Conservation (phyloP, 2,113 vertebrate species). For the Bothrops jararaca region DNA sequence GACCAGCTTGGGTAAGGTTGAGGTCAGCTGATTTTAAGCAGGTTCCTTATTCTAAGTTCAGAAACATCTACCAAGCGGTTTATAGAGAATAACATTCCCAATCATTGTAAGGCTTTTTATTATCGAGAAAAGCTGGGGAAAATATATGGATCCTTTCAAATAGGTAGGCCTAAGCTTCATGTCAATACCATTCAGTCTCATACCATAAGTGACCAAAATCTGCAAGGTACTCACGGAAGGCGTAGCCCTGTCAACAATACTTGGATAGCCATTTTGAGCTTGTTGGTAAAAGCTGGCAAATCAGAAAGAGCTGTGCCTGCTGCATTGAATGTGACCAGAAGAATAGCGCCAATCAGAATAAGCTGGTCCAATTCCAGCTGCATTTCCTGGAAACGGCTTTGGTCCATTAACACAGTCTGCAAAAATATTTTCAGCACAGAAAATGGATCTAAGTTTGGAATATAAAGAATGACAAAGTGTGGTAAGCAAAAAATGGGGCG, state of each 20-base stretch:
- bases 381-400: slow-evolving; percentile 87
- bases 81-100: background rate
- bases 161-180: rapidly evolving
- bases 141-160: background rate
- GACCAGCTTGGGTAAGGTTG: background rate
- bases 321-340: slow-evolving; percentile 85
- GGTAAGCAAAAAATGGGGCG: background rate
- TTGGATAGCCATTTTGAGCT: slow-evolving; percentile 79
- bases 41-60: background rate
- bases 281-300: slow-evolving; percentile 79
- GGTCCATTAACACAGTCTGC: slow-evolving; percentile 92
- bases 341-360: slow-evolving; percentile 76
- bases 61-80: background rate
- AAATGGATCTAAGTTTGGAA: background rate
- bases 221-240: slow-evolving; percentile 74
- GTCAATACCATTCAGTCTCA: background rate
- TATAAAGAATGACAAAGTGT: background rate
- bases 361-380: slow-evolving; percentile 80
- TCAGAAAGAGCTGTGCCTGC: slow-evolving; percentile 76
- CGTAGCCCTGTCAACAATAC: slow-evolving; percentile 82
- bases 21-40: background rate
- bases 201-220: background rate
- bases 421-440: background rate
- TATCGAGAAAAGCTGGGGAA: background rate
- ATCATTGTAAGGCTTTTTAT: background rate